phyloP scores from a whole-genome alignment of 2,888 invertebrate genomes.

The Ctenicera cuprea region DNA sequence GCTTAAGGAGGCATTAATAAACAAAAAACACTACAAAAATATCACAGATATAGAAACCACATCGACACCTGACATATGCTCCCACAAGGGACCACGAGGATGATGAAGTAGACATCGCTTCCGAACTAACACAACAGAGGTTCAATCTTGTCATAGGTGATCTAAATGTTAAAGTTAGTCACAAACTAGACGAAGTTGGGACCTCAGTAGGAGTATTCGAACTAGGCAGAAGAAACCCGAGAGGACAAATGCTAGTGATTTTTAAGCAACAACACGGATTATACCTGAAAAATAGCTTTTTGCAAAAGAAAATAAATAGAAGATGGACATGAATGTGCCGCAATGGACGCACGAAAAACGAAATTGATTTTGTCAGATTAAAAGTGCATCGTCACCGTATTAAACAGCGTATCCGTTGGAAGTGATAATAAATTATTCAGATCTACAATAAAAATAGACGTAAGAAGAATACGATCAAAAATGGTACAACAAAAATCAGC shows the following conservation, averaged over 20 bases:
- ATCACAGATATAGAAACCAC: no score
- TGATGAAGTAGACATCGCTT: no score
- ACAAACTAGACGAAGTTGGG: background rate
- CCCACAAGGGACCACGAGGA: no score
- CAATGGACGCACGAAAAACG: background rate
- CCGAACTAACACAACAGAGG: no score
- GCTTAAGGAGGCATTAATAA: no score
- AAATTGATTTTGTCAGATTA: constrained; percentile 1
- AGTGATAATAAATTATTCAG: constrained; percentile 2
- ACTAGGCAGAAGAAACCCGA: background rate
- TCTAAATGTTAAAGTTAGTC: no score
- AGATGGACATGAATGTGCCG: background rate
- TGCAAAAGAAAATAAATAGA: background rate
- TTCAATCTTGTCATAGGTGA: no score
- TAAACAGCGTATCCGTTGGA: background rate
- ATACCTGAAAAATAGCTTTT: constrained; percentile 9
- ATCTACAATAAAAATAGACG: background rate
- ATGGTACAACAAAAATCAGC: background rate
- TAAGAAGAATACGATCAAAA: background rate
- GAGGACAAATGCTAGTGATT: background rate
- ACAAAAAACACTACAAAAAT: no score
- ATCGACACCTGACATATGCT: no score
- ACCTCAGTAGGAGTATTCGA: background rate
- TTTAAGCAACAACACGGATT: constrained; percentile 1
- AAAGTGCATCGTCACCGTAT: constrained; percentile 13